Percentiles rank a stretch among this genome's conserved stretches.
phyloP scores from a whole-genome alignment of 1,140 invertebrate genomes.

The Doryteuthis pealeii region DNA sequence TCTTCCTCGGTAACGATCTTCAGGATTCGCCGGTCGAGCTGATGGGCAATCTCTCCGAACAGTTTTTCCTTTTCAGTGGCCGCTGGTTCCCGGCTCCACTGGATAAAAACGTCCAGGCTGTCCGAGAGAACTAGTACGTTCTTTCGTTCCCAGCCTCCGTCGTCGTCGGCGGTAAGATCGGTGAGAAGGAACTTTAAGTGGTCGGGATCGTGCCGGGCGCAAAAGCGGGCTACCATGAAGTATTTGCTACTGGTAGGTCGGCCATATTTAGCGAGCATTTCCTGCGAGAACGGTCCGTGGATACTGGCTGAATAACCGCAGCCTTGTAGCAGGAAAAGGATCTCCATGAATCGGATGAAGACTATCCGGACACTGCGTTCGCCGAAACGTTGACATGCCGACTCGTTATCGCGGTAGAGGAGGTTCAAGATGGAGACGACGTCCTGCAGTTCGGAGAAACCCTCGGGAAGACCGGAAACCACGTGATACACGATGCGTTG shows the following conservation, averaged over 20 bases:
- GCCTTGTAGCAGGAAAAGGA: neutral
- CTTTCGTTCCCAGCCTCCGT: neutral
- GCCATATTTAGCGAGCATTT: neutral
- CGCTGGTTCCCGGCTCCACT: neutral
- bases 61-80: neutral
- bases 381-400: neutral
- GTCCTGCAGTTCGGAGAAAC: neutral
- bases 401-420: neutral
- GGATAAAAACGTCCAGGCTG: neutral
- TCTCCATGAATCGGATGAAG: slow-evolving; percentile 1
- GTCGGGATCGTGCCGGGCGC: neutral
- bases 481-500: neutral
- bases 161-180: neutral
- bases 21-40: neutral
- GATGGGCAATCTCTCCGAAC: neutral
- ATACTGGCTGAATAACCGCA: neutral
- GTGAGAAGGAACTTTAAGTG: neutral
- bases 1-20: neutral
- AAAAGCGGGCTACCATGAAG: neutral
- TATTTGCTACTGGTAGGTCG: neutral
- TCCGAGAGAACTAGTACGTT: neutral
- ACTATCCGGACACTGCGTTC: neutral
- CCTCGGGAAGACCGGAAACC: neutral
- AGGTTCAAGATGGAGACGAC: neutral
- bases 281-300: neutral